phyloP scores from a whole-genome alignment of 2,888 invertebrate genomes.

The Mythimna pallens region DNA sequence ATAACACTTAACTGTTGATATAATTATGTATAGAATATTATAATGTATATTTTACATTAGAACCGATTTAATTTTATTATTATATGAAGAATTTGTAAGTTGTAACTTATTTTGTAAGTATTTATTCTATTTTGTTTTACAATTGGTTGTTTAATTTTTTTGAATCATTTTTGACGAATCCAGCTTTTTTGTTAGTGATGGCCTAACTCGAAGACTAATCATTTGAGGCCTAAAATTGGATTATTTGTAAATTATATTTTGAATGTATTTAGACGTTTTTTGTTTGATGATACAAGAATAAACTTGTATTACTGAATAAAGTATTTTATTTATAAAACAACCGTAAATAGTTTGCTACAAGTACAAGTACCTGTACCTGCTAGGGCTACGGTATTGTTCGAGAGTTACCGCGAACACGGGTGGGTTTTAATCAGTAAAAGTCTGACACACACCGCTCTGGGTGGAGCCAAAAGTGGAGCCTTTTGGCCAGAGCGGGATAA shows the following conservation, averaged over 20 bases:
- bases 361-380: not conserved
- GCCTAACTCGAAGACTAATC: conserved; percentile 70
- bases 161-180: conserved; percentile 60
- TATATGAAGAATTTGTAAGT: conserved; percentile 59
- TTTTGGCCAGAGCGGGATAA: too few relatives aligned
- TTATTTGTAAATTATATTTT: conserved; percentile 61
- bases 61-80: conserved; percentile 65
- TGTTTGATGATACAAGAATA: conserved; percentile 87
- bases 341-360: not conserved
- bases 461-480: too few relatives aligned
- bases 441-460: too few relatives aligned
- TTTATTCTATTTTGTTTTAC: conserved; percentile 73
- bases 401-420: too few relatives aligned
- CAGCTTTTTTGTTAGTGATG: conserved; percentile 57
- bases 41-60: conserved; percentile 82
- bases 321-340: conserved; percentile 26
- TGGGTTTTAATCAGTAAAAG: too few relatives aligned
- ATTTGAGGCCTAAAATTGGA: conserved; percentile 73
- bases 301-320: conserved; percentile 83
- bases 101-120: conserved; percentile 72
- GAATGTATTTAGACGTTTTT: conserved; percentile 67
- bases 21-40: conserved; percentile 83
- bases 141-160: conserved; percentile 72
- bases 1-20: conserved; percentile 88
- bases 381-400: too few relatives aligned